Evolutionary conservation across 2,888 invertebrate species (phyloP), one percentile per base, ranked within the genome.

Genomic region (Graphium colonna): DNA sequence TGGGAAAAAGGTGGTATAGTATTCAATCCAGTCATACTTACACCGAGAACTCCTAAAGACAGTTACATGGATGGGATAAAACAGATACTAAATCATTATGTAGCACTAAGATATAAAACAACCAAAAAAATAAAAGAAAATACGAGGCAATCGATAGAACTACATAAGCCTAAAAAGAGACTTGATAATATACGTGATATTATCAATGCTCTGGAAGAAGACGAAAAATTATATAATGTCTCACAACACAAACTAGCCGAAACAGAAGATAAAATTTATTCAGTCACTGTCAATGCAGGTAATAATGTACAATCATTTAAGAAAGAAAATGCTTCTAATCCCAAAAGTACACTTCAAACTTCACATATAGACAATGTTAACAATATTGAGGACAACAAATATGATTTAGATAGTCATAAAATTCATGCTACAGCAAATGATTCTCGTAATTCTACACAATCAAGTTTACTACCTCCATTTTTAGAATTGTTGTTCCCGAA

Each of bases 1-100:
- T 89, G 88, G 89, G 77, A 89, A 42, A 82, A 77, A 61, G 87
- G 87, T 38, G 89, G 89, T 1, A 73, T 89, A 49, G 77, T 80
- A 36, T 73, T 89, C 49, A 73, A 82, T 64, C 86, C 88, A 21
- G 52, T 66, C 12, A 71, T 86, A 58, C 65, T 88, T 41, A 82
- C 72, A 10, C 73, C 80, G 10, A 62, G 63, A 46, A 70, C 75
- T 17, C 72, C 77, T 8, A 63, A 77, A 59, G 58, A 64, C 16
- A 49, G 68, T 44, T 82, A 83, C 57, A 66, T 73, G 13, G 72
- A 84, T 50, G 82, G 82, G 60, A 36, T 87, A 28, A 60, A 76
- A 36, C 63, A 65, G 38, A 55, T 83, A 31, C 58, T 88, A 1
- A 62, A 69, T 60, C 70, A 68, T 31, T 79, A 71, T 58, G 60